Conservation (phyloP, 1,140 invertebrate species). For the Dryas iulia region DNA sequence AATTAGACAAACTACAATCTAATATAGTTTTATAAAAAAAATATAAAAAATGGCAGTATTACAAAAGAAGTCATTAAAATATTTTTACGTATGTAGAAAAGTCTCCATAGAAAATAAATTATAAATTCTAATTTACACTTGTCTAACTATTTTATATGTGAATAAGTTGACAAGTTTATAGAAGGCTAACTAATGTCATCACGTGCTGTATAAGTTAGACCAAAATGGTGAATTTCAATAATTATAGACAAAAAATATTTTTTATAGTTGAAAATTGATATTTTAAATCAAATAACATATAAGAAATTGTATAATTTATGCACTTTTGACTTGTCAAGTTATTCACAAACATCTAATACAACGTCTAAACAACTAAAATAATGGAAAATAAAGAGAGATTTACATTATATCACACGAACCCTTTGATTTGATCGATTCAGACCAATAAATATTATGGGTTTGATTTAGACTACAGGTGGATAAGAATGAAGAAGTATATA, state of each 20-base stretch:
- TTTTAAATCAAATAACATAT: neutral
- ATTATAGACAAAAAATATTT: neutral
- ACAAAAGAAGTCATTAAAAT: neutral
- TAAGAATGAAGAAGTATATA: slow-evolving; percentile 7
- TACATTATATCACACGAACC: slow-evolving; percentile 72
- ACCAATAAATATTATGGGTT: slow-evolving; percentile 35
- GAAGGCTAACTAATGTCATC: neutral
- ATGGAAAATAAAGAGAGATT: slow-evolving; percentile 39
- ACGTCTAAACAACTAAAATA: neutral
- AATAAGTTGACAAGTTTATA: neutral
- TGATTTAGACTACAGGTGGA: slow-evolving; percentile 32
- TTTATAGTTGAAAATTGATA: neutral
- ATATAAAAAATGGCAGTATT: neutral
- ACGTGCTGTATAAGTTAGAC: neutral
- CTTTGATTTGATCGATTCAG: slow-evolving; percentile 34
- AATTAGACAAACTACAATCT: slow-evolving; percentile 10
- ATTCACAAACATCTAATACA: neutral
- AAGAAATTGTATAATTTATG: neutral
- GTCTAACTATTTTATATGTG: neutral
- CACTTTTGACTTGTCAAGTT: neutral
- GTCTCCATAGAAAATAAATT: neutral
- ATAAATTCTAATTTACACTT: neutral
- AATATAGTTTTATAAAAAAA: neutral
- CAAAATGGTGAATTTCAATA: neutral
- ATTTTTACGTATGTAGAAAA: neutral